These are phyloP conservation scores for Schlechtendalia chinensis DNA, from an alignment of 1,140 invertebrate species.

Conservation along the genomic window DNA sequence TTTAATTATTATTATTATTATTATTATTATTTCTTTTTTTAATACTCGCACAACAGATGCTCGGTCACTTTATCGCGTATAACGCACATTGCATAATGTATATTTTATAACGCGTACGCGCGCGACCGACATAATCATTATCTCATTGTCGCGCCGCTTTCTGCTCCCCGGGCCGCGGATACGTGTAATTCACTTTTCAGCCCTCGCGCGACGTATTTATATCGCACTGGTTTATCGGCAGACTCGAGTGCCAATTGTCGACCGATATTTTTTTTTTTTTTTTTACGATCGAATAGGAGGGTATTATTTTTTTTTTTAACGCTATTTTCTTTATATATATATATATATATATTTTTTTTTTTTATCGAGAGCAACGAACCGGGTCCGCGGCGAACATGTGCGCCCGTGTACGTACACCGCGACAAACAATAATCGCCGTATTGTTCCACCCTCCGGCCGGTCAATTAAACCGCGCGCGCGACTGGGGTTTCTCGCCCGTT, in stretches of 20 bases:
- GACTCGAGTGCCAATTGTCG: constrained; percentile 43
- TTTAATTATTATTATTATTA: too few species aligned
- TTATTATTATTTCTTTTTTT: too few species aligned
- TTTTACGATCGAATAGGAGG: constrained; percentile 11
- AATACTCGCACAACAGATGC: constrained; percentile 48
- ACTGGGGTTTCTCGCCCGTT: too few species aligned
- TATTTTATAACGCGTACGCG: neutral
- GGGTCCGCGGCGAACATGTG: constrained; percentile 39
- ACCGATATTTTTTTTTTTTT: constrained; percentile 38
- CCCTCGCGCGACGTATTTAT: neutral
- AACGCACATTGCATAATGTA: neutral
- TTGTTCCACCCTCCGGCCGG: constrained; percentile 32
- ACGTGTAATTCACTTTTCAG: neutral
- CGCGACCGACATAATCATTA: constrained; percentile 38
- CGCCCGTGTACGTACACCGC: constrained; percentile 24
- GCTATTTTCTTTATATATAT: too few species aligned
- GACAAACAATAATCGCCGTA: constrained; percentile 1
- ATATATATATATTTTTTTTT: constrained; percentile 4
- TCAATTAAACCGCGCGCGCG: constrained; percentile 35
- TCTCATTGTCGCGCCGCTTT: constrained; percentile 42
- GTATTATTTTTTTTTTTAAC: constrained; percentile 4
- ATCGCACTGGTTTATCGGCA: neutral
- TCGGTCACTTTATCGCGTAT: neutral
- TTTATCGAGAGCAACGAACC: constrained; percentile 14
- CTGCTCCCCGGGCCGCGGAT: too few species aligned